These are phyloP conservation scores for Lepilemur ruficaudatus DNA, from an alignment of 2,797 vertebrate species.

Conservation along the genomic window DNA sequence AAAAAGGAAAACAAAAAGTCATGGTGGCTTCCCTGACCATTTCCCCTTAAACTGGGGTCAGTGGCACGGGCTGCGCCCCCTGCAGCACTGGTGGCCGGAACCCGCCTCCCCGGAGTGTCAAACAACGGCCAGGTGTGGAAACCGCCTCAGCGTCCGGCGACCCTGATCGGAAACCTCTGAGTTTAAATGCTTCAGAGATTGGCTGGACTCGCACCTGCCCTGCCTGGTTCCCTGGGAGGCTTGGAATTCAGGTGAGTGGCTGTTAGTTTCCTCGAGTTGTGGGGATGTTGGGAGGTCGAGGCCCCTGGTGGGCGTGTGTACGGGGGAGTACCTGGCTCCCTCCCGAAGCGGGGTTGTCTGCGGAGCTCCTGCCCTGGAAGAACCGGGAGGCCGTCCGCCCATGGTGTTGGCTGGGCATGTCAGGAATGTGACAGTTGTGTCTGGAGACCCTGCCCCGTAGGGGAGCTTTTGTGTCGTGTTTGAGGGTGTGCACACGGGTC, in stretches of 20 bases:
- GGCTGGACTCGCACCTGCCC: neutral
- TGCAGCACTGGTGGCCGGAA: neutral
- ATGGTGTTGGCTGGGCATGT: accelerated
- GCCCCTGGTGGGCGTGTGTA: too few relatives aligned
- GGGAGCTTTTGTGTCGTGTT: neutral
- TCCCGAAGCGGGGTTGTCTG: accelerated
- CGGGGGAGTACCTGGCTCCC: neutral
- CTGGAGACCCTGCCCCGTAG: neutral
- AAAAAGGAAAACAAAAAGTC: neutral
- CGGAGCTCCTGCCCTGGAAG: too few relatives aligned
- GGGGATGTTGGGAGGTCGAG: accelerated
- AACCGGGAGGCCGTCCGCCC: neutral
- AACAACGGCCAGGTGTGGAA: accelerated
- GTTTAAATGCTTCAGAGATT: too few relatives aligned
- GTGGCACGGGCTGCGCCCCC: too few relatives aligned
- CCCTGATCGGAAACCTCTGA: neutral
- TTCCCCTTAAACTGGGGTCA: neutral
- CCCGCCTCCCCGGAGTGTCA: accelerated
- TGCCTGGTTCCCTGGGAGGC: neutral
- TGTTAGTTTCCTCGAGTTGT: neutral
- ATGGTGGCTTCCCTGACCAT: too few relatives aligned
- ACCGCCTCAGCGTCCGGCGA: accelerated
- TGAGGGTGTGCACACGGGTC: neutral
- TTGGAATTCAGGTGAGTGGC: neutral
- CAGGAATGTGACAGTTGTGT: accelerated